These are phyloP conservation scores for Cryptoblepharus egeriae DNA, from an alignment of 2,797 vertebrate genomes.

Conservation along the genomic window DNA sequence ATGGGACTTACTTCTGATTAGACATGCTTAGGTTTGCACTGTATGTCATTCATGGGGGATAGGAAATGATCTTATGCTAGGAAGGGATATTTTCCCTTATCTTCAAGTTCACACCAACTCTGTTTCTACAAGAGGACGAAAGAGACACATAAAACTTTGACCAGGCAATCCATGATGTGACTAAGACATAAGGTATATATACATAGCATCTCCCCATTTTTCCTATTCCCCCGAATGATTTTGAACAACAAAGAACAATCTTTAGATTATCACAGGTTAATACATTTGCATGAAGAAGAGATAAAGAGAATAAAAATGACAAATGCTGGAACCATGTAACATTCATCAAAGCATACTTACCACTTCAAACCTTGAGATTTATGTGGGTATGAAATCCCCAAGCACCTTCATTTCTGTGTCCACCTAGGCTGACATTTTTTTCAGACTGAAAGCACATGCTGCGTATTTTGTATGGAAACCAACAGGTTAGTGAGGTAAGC, in stretches of 20 bases:
- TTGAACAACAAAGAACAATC: not conserved
- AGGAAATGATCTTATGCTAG: not conserved
- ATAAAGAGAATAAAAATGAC: not conserved
- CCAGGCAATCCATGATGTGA: too few relatives aligned
- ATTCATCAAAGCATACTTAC: not conserved
- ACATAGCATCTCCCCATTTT: not conserved
- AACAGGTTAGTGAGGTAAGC: constrained; percentile 27
- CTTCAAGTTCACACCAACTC: too few relatives aligned
- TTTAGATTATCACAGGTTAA: not conserved
- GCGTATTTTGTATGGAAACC: not conserved
- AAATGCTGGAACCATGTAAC: not conserved
- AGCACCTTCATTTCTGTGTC: not conserved
- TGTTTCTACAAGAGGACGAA: not conserved
- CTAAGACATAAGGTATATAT: not conserved
- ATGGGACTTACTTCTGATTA: too few relatives aligned
- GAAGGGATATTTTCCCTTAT: not conserved
- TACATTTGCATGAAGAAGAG: not conserved
- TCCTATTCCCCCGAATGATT: not conserved
- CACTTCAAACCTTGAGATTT: not conserved
- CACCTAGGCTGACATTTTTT: not conserved
- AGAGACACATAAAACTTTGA: not conserved
- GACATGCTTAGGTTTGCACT: too few relatives aligned
- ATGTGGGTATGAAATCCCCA: not conserved
- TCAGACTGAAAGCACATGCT: not conserved
- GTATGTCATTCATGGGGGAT: not conserved